A percentile compares a stretch with the other conserved stretches of the same genome.
Conservation (phyloP, 2,888 invertebrate genomes). For the Portevinia maculata region DNA sequence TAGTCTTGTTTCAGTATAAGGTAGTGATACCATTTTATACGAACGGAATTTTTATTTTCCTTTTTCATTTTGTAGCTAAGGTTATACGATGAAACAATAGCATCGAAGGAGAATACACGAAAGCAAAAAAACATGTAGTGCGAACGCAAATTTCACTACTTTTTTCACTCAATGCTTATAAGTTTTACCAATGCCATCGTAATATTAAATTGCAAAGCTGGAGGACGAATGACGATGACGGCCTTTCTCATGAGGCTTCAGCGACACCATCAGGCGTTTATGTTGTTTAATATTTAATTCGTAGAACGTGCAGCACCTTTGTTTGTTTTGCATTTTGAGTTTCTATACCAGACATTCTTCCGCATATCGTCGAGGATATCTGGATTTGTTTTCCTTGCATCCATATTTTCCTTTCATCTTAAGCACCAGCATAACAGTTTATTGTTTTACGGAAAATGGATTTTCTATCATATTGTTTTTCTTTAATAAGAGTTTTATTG, state of each 20-base stretch:
- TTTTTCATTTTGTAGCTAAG: conserved; percentile 3
- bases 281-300: conserved; percentile 70
- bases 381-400: conserved; percentile 52
- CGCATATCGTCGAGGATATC: conserved; percentile 16
- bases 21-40: conserved; percentile 31
- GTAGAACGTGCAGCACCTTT: conserved; percentile 62
- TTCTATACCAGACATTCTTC: conserved; percentile 22
- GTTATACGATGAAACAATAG: conserved; percentile 15
- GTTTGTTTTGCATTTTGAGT: conserved; percentile 44
- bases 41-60: conserved; percentile 34
- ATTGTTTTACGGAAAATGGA: conserved; percentile 56
- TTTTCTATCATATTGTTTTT: conserved; percentile 65
- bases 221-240: conserved; percentile 49
- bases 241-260: conserved; percentile 53
- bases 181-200: conserved; percentile 39
- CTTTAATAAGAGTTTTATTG: conserved; percentile 56
- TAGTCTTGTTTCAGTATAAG: conserved; percentile 17
- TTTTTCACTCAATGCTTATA: not conserved
- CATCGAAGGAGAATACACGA: not conserved
- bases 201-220: conserved; percentile 47
- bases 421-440: conserved; percentile 34
- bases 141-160: conserved; percentile 12
- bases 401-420: conserved; percentile 62
- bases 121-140: not conserved
- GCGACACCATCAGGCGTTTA: conserved; percentile 64